phyloP scores from a whole-genome alignment of 92 coral and sea anemone species.

The Porites evermanni region DNA sequence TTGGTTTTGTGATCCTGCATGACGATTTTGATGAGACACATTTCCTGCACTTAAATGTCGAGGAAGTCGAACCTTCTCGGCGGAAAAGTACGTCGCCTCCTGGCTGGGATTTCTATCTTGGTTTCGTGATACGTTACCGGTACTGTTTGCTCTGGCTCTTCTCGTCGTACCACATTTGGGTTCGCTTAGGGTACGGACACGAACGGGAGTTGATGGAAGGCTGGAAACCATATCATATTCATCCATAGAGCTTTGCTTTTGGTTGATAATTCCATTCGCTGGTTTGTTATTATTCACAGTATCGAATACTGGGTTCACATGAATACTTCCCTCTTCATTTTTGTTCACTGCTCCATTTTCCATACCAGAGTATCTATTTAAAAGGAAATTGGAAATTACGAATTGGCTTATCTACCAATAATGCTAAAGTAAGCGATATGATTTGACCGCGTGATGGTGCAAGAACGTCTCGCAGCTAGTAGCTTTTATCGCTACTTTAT shows the following conservation, averaged over 20 bases:
- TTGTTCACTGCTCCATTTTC: conserved; percentile 61
- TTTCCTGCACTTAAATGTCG: conserved; percentile 80
- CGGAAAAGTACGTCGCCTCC: conserved; percentile 9
- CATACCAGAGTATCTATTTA: conserved; percentile 40
- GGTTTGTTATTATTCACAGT: conserved; percentile 19
- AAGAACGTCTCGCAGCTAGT: too few species aligned
- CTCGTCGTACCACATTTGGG: conserved; percentile 30
- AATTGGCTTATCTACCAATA: too few species aligned
- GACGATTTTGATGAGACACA: conserved; percentile 49
- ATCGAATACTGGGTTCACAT: conserved; percentile 72
- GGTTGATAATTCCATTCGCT: neutral
- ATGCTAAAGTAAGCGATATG: too few species aligned
- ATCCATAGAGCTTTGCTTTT: neutral
- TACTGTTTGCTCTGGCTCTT: conserved; percentile 52
- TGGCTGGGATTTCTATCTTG: conserved; percentile 36
- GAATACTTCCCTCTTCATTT: conserved; percentile 54
- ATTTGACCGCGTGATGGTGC: too few species aligned
- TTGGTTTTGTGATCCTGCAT: conserved; percentile 3
- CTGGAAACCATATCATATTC: conserved; percentile 14
- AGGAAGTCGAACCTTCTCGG: conserved; percentile 25
- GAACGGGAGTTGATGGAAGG: conserved; percentile 39
- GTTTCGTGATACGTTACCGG: conserved; percentile 72
- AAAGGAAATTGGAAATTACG: neutral
- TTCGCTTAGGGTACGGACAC: conserved; percentile 26
- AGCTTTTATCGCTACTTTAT: too few species aligned